Conservation (phyloP, 2,888 invertebrate genomes). For the Sarcophaga subvicina region DNA sequence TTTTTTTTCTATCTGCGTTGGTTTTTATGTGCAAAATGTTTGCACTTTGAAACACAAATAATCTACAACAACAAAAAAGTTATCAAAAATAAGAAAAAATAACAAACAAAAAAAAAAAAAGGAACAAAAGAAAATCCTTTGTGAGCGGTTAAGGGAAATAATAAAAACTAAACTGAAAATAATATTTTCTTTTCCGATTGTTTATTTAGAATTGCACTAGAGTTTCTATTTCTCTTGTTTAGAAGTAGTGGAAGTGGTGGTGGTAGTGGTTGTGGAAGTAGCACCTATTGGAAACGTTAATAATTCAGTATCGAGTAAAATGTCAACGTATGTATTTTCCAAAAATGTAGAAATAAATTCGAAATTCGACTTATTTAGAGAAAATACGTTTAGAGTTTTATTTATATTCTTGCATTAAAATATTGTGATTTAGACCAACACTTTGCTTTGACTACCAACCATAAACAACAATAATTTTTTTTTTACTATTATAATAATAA, state of each 20-base stretch:
- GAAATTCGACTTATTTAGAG: not conserved
- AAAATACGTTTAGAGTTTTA: not conserved
- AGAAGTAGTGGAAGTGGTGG: too few relatives aligned
- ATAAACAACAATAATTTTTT: too few relatives aligned
- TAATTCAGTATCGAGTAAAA: not conserved
- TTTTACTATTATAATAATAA: too few relatives aligned
- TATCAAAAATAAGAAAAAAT: not conserved
- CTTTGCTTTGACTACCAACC: too few relatives aligned
- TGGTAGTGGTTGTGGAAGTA: not conserved
- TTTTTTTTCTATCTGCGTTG: constrained; percentile 52
- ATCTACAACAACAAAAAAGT: constrained; percentile 21
- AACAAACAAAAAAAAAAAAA: constrained; percentile 17
- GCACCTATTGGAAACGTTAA: not conserved
- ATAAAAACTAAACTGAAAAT: not conserved
- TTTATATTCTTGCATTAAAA: not conserved
- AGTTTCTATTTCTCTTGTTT: not conserved
- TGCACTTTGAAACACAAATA: constrained; percentile 49
- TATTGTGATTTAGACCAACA: too few relatives aligned
- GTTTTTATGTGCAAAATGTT: constrained; percentile 56
- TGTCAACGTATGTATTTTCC: not conserved
- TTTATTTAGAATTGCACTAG: not conserved
- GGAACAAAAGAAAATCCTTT: constrained; percentile 21
- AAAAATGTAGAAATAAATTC: not conserved
- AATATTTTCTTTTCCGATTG: not conserved
- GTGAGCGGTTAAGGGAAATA: not conserved